Evolutionary conservation across 2,113 vertebrate genomes (phyloP).

Genomic region (Alectura lathami): DNA sequence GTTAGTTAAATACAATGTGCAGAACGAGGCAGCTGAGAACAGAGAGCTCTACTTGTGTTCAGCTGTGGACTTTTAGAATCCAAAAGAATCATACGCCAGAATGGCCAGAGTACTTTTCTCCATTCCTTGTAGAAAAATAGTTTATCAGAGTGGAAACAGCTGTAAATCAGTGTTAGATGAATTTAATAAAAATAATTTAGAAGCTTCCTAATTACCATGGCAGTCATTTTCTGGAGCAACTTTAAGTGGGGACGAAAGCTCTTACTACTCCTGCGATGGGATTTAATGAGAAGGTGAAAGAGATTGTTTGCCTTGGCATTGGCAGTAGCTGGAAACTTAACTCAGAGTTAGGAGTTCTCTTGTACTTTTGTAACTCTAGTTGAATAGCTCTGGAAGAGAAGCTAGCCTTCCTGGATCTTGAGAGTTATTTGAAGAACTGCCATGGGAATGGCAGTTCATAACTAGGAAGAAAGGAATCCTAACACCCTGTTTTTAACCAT

Average conservation of each 20-base stretch:
- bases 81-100: not conserved
- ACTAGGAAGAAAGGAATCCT: not conserved
- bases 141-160: not conserved
- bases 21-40: not conserved
- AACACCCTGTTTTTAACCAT: not conserved
- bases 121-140: not conserved
- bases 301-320: not conserved
- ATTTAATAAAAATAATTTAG: not conserved
- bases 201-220: not conserved
- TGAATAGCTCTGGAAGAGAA: not conserved
- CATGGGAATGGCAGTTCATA: not conserved
- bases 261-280: not conserved
- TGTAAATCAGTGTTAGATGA: not conserved
- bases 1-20: not conserved
- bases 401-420: not conserved
- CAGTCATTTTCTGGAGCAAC: not conserved
- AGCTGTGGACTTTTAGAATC: not conserved
- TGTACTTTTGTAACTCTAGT: not conserved
- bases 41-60: not conserved
- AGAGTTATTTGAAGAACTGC: not conserved
- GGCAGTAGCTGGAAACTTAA: not conserved
- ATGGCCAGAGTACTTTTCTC: not conserved
- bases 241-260: not conserved
- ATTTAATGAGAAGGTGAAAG: not conserved
- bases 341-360: accelerated